Percentiles rank a stretch among this genome's conserved stretches.
These are phyloP conservation scores for Papilio polyxenes DNA, from an alignment of 1,140 invertebrate species.

Conservation along the genomic window DNA sequence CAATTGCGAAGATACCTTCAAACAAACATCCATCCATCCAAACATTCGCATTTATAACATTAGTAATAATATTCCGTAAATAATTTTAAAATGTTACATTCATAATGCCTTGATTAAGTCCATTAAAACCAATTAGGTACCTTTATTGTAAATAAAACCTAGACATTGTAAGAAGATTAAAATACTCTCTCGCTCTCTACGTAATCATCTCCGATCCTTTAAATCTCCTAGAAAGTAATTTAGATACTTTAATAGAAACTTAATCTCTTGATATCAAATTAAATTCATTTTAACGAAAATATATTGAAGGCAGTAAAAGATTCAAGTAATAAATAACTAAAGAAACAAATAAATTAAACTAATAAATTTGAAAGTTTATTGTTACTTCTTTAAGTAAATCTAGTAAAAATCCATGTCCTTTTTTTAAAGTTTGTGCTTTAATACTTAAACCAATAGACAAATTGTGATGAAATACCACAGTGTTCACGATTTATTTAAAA, in stretches of 20 bases:
- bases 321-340: neutral
- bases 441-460: too few species aligned
- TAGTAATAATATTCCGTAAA: too few species aligned
- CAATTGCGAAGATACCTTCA: too few species aligned
- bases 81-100: too few species aligned
- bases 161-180: neutral
- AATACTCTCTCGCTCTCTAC: neutral
- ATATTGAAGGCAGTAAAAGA: neutral
- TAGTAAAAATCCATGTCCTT: neutral
- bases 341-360: slow-evolving; percentile 13
- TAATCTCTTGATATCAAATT: slow-evolving; percentile 3
- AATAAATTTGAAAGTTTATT: neutral
- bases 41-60: too few species aligned
- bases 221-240: neutral
- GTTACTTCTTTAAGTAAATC: neutral
- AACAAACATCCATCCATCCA: too few species aligned
- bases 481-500: too few species aligned
- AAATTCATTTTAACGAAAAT: slow-evolving; percentile 1
- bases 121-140: too few species aligned
- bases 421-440: too few species aligned
- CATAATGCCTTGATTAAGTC: too few species aligned
- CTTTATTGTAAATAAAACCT: neutral
- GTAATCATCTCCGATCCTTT: neutral
- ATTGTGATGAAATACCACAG: too few species aligned
- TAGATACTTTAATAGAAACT: neutral